These are phyloP conservation scores for Ennomos fuscantarius DNA, from an alignment of 2,888 invertebrate species.

Conservation along the genomic window DNA sequence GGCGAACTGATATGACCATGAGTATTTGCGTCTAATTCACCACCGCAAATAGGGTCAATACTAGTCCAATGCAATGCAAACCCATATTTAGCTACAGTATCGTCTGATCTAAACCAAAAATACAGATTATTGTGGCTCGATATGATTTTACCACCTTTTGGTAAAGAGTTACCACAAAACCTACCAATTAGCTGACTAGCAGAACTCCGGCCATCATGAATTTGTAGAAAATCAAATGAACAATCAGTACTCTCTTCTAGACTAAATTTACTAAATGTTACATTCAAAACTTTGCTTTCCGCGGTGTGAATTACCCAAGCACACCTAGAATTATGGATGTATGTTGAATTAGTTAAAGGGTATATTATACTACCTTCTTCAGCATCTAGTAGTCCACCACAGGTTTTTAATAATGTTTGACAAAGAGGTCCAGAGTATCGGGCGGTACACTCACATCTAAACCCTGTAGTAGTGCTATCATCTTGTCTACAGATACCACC, in stretches of 20 bases:
- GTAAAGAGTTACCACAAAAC: conserved; percentile 90
- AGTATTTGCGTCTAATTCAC: conserved; percentile 81
- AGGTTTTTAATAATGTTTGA: conserved; percentile 76
- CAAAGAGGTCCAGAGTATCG: conserved; percentile 89
- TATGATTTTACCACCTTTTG: conserved; percentile 89
- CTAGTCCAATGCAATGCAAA: conserved; percentile 93
- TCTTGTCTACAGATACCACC: conserved; percentile 89
- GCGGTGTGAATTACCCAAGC: conserved; percentile 91
- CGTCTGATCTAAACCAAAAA: conserved; percentile 93
- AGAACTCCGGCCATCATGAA: conserved; percentile 93
- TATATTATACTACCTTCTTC: conserved; percentile 88
- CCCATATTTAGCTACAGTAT: conserved; percentile 86
- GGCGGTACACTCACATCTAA: conserved; percentile 87
- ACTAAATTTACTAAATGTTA: conserved; percentile 92
- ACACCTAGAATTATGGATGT: conserved; percentile 89
- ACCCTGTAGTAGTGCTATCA: conserved; percentile 54
- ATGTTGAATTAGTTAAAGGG: conserved; percentile 82
- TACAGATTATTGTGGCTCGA: conserved; percentile 92
- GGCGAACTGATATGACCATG: conserved; percentile 94
- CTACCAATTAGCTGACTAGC: conserved; percentile 90
- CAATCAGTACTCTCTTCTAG: conserved; percentile 90
- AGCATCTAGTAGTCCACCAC: conserved; percentile 71
- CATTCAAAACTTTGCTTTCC: conserved; percentile 89
- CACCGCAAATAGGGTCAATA: conserved; percentile 91
- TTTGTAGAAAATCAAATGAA: conserved; percentile 89